Percentiles rank a stretch among this genome's conserved stretches.
Conservation (phyloP, 2,888 invertebrate genomes). For the Leptinotarsa tumamoca region DNA sequence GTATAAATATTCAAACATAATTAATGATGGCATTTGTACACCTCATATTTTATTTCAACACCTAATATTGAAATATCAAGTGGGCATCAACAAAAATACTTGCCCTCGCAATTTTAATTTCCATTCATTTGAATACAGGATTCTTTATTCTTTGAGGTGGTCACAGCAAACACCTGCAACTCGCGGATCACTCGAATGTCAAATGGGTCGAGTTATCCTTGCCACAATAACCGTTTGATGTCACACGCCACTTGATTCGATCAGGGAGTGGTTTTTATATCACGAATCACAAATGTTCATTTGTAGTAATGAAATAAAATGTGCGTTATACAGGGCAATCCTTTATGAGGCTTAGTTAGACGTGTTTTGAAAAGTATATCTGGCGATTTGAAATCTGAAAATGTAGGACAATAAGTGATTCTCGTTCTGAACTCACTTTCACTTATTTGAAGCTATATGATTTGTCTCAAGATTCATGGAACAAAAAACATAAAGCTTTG, state of each 20-base stretch:
- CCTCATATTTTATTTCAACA: slow-evolving; percentile 19
- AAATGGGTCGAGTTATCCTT: slow-evolving; percentile 36
- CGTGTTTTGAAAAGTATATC: too few species aligned
- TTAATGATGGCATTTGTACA: slow-evolving; percentile 12
- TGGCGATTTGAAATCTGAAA: too few species aligned
- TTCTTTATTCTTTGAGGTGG: slow-evolving; percentile 16
- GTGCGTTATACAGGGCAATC: too few species aligned
- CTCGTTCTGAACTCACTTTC: too few species aligned
- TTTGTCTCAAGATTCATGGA: too few species aligned
- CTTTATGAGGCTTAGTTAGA: too few species aligned
- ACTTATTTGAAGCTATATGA: too few species aligned
- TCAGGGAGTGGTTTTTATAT: slow-evolving; percentile 42
- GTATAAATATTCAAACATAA: slow-evolving; percentile 8
- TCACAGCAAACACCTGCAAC: slow-evolving; percentile 22
- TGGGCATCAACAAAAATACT: slow-evolving; percentile 43
- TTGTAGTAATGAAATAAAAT: neutral
- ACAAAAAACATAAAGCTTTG: too few species aligned
- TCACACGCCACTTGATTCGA: slow-evolving; percentile 43
- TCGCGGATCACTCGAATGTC: slow-evolving; percentile 30
- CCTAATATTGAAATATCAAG: slow-evolving; percentile 39
- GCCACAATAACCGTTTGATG: slow-evolving; percentile 28
- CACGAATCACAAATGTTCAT: slow-evolving; percentile 18
- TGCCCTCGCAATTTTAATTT: slow-evolving; percentile 52
- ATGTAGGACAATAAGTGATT: too few species aligned
- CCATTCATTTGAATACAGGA: slow-evolving; percentile 22